These are phyloP conservation scores for Zygothrica quintamaculata DNA, from an alignment of 2,888 invertebrate genomes.

Conservation along the genomic window DNA sequence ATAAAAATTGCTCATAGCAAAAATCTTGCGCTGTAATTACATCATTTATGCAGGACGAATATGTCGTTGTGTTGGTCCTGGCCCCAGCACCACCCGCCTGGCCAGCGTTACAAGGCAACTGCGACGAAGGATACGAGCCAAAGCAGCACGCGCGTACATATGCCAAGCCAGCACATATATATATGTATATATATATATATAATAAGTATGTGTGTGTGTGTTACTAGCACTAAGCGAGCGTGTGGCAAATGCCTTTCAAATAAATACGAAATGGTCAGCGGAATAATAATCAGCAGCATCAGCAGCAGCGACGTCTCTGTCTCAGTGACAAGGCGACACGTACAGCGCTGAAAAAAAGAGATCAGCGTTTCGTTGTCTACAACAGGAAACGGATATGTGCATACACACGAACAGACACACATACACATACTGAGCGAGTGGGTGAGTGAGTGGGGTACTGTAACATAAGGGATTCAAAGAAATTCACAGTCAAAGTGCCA, in stretches of 20 bases:
- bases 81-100: conserved; percentile 4
- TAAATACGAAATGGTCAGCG: conserved; percentile 79
- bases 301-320: conserved; percentile 20
- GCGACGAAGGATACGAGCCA: conserved; percentile 36
- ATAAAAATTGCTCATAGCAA: conserved; percentile 77
- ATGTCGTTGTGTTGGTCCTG: conserved; percentile 74
- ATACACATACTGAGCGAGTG: neutral
- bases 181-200: conserved; percentile 15
- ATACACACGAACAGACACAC: conserved; percentile 13
- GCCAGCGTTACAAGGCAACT: conserved; percentile 10
- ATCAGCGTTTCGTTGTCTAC: conserved; percentile 60
- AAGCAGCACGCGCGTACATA: conserved; percentile 50
- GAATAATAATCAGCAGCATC: conserved; percentile 75
- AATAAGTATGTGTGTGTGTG: conserved; percentile 35
- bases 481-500: conserved; percentile 10
- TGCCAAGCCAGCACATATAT: conserved; percentile 34
- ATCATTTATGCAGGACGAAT: conserved; percentile 83
- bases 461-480: conserved; percentile 15
- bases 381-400: conserved; percentile 61
- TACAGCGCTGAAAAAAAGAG: conserved; percentile 45
- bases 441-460: too few relatives aligned
- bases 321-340: conserved; percentile 68
- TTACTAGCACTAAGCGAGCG: conserved; percentile 49
- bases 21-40: conserved; percentile 82
- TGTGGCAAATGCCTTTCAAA: conserved; percentile 76